Base-by-base conservation (phyloP, 2,113 vertebrate species). In the Phaethon lepturus region DNA sequence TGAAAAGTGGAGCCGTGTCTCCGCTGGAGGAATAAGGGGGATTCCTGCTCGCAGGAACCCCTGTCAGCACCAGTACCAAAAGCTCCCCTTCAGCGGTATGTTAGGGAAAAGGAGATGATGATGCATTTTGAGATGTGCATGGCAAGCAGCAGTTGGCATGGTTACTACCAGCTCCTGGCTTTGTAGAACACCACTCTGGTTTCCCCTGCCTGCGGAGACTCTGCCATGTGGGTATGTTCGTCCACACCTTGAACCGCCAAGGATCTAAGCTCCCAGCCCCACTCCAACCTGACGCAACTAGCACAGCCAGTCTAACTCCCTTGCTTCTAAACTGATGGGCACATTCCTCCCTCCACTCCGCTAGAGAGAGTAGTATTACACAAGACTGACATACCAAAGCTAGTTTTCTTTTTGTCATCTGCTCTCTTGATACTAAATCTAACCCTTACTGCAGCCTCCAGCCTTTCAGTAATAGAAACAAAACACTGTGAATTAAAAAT, bases 381-480 rank as follows among this genome's bases (percentile, higher is more conserved):
- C 4, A 9, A 53, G 33, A 40, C 44, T 67, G 58, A 38, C 77
- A 40, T 9, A 95, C 58, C 71, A 80, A 86, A 86, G 67, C 17
- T 22, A 88, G n/a, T 40, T 63, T 92, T 42, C n/a, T 53, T 49
- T 47, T 20, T 52, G 71, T 92, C 67, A 50, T 91, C 75, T 82
- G 25, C 63, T 78, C 72, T 94, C 53, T 55, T 81, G 82, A 88
- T 76, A 89, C 67, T 78, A 89, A 90, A 91, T 74, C 62, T n/a
- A 85, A 73, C 56, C n/a, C 60, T 26, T 47, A 29, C 28, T 38
- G 38, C 71, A 86, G 66, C 95, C 83, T 86, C 74, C 56, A 86
- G 82, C 52, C 66, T 82, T 49, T 82, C 66, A 88, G 53, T 78
- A 96, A 93, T 16, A 79, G 50, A 52, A 60, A 49, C 10, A 52